These are phyloP conservation scores for Melanocharis versteri DNA, from an alignment of 2,113 vertebrate species.

Conservation along the genomic window DNA sequence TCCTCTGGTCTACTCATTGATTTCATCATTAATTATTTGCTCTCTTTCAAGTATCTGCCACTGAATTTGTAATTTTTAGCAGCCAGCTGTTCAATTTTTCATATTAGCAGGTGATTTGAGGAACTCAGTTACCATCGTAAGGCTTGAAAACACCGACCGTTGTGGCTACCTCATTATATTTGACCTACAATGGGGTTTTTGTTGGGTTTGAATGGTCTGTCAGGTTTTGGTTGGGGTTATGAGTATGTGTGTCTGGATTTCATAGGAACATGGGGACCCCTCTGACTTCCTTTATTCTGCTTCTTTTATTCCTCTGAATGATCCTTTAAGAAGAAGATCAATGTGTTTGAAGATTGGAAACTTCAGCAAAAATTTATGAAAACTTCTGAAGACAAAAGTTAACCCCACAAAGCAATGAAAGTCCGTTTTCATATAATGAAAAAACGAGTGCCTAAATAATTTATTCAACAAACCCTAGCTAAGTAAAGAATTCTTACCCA, in stretches of 20 bases:
- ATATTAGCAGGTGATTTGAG: not conserved
- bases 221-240: not conserved
- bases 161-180: not conserved
- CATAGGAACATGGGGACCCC: fast-evolving
- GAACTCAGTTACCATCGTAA: not conserved
- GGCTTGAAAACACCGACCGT: not conserved
- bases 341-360: not conserved
- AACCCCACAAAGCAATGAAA: not conserved
- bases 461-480: not conserved
- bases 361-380: not conserved
- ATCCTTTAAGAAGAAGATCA: not conserved
- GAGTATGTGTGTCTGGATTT: not conserved
- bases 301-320: not conserved
- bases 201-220: not conserved
- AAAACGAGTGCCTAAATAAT: not conserved
- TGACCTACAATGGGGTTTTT: fast-evolving
- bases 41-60: not conserved
- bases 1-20: not conserved
- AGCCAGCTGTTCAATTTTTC: not conserved
- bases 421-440: not conserved
- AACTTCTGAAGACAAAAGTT: not conserved
- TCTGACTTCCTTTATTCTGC: not conserved
- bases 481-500: not conserved
- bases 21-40: not conserved
- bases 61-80: not conserved